A percentile compares a stretch with the other conserved stretches of the same genome.
These are phyloP conservation scores for Chaenodraco wilsoni DNA, from an alignment of 2,797 vertebrate genomes.

Conservation along the genomic window DNA sequence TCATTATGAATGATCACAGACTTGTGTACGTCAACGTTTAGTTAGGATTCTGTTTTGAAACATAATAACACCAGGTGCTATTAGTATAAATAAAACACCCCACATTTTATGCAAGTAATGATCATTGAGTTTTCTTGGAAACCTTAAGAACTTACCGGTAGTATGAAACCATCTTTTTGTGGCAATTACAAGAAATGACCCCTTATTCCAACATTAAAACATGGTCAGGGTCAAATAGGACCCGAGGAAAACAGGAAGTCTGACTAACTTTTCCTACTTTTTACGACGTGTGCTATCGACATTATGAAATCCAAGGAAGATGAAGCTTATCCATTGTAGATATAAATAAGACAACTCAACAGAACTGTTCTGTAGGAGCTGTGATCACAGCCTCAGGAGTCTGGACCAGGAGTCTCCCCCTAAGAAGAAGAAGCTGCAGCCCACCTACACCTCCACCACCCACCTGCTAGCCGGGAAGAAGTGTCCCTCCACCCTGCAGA, in stretches of 20 bases:
- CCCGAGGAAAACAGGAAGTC: neutral
- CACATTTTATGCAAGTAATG: no score
- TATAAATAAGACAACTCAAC: neutral
- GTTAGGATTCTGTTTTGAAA: no score
- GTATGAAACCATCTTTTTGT: no score
- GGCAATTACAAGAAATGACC: no score
- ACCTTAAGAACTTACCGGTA: no score
- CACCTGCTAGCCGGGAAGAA: constrained; percentile 94
- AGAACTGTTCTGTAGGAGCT: constrained; percentile 83
- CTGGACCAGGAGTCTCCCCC: constrained; percentile 98
- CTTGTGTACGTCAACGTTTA: no score
- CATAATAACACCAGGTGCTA: no score
- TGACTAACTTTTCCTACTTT: constrained; percentile 8
- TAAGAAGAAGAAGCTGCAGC: constrained; percentile 96
- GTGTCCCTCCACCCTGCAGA: constrained; percentile 93
- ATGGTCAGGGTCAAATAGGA: no score
- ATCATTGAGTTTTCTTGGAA: no score
- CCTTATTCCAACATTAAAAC: no score
- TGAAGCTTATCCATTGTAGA: neutral
- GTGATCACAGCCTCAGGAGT: constrained; percentile 93
- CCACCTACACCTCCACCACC: constrained; percentile 91
- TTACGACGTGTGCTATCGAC: neutral
- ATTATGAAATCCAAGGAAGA: constrained; percentile 8
- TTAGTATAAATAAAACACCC: no score
- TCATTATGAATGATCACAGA: no score